A percentile compares a stretch with the other conserved stretches of the same genome.
phyloP scores from a whole-genome alignment of 2,797 vertebrate species.

The Eutrigla gurnardus region DNA sequence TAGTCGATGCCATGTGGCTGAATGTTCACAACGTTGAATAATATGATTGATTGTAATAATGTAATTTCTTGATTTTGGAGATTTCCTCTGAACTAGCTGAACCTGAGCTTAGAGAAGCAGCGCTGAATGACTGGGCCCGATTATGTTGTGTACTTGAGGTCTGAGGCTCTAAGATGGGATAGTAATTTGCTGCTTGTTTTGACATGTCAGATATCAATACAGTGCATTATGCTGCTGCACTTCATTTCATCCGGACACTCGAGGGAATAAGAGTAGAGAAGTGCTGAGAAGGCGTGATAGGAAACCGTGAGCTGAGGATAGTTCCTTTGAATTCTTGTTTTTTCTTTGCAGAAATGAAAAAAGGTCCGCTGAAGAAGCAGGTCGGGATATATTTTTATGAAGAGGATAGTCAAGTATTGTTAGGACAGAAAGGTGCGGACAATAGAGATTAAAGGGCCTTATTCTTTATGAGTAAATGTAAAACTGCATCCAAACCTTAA shows the following conservation, averaged over 20 bases:
- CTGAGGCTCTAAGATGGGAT: slow-evolving; percentile 59
- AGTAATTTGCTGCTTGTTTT: slow-evolving; percentile 60
- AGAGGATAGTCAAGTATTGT: not conserved
- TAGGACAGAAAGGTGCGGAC: not conserved
- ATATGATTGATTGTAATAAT: too few species aligned
- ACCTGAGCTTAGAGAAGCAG: slow-evolving; percentile 30
- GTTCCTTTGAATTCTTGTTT: slow-evolving; percentile 10
- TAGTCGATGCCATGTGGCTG: not conserved
- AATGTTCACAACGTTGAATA: not conserved
- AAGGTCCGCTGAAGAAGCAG: not conserved
- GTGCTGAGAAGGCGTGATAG: slow-evolving; percentile 45
- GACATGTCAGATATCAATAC: slow-evolving; percentile 67
- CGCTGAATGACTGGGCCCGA: slow-evolving; percentile 59
- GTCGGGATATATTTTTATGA: not conserved
- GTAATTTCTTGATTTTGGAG: too few species aligned
- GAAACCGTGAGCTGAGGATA: slow-evolving; percentile 6
- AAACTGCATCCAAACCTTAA: not conserved
- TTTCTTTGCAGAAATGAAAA: slow-evolving; percentile 14
- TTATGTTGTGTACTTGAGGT: slow-evolving; percentile 66
- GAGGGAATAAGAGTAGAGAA: slow-evolving; percentile 40
- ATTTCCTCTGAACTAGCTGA: not conserved
- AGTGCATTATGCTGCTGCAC: slow-evolving; percentile 67
- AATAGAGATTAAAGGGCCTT: not conserved
- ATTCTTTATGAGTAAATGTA: not conserved
- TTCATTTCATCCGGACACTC: slow-evolving; percentile 62